phyloP scores from a whole-genome alignment of 2,113 vertebrate genomes.

The Rhinopomastus cyanomelas region DNA sequence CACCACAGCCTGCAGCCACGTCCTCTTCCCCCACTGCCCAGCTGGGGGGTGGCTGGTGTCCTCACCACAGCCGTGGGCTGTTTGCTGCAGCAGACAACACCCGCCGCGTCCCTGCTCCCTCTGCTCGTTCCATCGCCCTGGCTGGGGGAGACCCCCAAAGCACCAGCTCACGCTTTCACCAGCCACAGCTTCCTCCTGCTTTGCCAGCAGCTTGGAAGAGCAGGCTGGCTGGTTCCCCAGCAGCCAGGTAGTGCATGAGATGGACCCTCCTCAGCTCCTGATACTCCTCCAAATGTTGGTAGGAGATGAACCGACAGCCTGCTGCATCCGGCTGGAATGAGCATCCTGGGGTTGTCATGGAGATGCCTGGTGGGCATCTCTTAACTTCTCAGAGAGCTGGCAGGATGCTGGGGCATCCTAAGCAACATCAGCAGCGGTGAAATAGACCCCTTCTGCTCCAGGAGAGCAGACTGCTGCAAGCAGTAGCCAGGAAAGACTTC shows the following conservation, averaged over 20 bases:
- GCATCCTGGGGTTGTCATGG: background rate
- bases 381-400: background rate
- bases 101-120: background rate
- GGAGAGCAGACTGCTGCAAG: background rate
- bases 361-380: background rate
- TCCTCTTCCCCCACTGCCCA: background rate
- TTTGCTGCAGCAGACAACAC: background rate
- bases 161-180: background rate
- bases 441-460: background rate
- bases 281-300: background rate
- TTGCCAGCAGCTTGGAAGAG: background rate
- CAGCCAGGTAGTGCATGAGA: background rate
- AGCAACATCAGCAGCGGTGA: background rate
- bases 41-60: background rate
- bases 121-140: accelerated
- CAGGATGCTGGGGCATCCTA: background rate
- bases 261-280: background rate
- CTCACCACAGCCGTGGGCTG: accelerated
- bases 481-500: background rate
- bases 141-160: background rate
- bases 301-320: background rate
- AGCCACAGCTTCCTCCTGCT: background rate
- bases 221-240: accelerated
- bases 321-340: background rate
- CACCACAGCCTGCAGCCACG: background rate